Evolutionary conservation across 2,888 invertebrate genomes (phyloP), one percentile per base, ranked within the genome.

Genomic region (Erannis defoliaria): DNA sequence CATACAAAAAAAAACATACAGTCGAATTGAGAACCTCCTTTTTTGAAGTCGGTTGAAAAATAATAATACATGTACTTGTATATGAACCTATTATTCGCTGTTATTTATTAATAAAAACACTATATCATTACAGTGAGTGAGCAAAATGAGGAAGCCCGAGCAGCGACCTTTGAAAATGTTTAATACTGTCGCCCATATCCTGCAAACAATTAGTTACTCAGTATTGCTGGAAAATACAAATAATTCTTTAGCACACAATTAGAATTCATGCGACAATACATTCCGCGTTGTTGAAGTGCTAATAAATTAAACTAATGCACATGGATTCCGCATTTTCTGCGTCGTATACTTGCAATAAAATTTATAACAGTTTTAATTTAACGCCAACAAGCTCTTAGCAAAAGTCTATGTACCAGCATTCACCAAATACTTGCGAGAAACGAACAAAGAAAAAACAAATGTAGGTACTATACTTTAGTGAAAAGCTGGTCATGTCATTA

Each of bases 91-190:
- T 23, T 26, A 8, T 26, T 26, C 26, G 8, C 5, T 6, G 26
- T 26, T 16, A 37, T 18, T 16, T 8, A 16, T 37, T 37, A 16
- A 37, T 16, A 4, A 16, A 2, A 19, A n/a, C 5, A 45, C 55
- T 53, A 42, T 14, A 23, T 55, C 8, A 61, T 61, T 70, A 64
- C 51, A 78, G 74, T 76, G 70, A 61, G 70, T 64, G 62, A 61
- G 16, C 1, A 49, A 59, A 71, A 80, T 66, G 61, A 81, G 77
- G 79, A 80, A 84, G 67, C 72, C 73, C 14, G 60, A 56, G 56
- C 51, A 56, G 56, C 51, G 76, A 49, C 73, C 77, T 75, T 68
- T 26, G 26, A 62, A 61, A 55, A 62, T 60, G 55, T 67, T 62
- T 64, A 33, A 63, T 61, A 64, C 12, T 23, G 37, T 10, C 35